Conservation (phyloP, 2,797 vertebrate genomes). For the Arctocebus calabarensis region DNA sequence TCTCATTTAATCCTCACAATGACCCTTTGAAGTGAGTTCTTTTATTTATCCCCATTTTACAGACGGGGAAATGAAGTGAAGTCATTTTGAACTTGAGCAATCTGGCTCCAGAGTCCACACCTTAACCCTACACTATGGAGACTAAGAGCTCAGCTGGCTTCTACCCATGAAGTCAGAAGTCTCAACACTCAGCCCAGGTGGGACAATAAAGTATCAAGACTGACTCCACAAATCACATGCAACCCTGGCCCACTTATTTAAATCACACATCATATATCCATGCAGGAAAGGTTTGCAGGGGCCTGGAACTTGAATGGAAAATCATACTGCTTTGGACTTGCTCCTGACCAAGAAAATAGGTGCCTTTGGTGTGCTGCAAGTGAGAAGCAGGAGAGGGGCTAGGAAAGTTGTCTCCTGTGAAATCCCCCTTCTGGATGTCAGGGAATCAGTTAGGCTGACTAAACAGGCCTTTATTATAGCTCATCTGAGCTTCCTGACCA, state of each 20-base stretch:
- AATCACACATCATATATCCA: slow-evolving; percentile 63
- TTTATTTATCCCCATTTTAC: not conserved
- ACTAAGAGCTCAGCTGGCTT: not conserved
- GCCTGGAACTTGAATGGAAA: not conserved
- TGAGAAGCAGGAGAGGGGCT: not conserved
- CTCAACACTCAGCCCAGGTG: not conserved
- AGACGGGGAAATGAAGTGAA: slow-evolving; percentile 19
- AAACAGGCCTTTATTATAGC: not conserved
- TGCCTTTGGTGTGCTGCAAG: not conserved
- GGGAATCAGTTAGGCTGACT: not conserved
- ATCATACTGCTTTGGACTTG: not conserved
- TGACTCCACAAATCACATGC: slow-evolving; percentile 49
- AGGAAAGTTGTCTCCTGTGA: not conserved
- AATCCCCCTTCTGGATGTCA: not conserved
- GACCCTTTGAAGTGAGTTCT: not conserved
- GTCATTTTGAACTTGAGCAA: not conserved
- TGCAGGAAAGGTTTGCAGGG: rapidly evolving
- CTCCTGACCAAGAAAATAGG: not conserved
- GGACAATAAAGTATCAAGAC: slow-evolving; percentile 44
- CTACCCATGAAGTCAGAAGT: not conserved
- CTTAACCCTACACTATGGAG: rapidly evolving
- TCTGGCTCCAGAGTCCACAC: not conserved
- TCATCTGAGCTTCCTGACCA: not conserved
- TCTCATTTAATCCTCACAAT: not conserved
- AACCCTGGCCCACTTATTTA: not conserved